Evolutionary conservation across 2,113 vertebrate species (phyloP).

Genomic region (Centrocercus urophasianus): DNA sequence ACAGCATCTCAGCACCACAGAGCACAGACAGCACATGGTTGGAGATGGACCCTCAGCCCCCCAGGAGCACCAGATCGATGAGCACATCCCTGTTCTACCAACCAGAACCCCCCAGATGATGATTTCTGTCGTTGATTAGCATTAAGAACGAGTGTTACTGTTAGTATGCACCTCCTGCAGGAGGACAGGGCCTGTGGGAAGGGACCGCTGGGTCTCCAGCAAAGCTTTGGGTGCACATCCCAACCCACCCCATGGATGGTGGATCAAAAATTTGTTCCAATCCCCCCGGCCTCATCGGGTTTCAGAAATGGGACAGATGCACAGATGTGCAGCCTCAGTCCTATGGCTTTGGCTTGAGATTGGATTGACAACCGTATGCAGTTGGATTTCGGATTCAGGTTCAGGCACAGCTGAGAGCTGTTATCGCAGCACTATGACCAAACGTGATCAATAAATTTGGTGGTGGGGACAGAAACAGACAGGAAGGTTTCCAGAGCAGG

Average conservation of each 20-base stretch:
- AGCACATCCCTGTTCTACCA: background rate
- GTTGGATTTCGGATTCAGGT: background rate
- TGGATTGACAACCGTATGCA: background rate
- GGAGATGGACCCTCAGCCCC: fast-evolving
- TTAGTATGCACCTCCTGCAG: no score
- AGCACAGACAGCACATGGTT: no score
- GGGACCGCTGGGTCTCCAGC: background rate
- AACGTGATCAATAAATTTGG: background rate
- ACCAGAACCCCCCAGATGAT: background rate
- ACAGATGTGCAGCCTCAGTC: background rate
- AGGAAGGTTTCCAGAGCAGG: background rate
- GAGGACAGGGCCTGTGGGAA: no score
- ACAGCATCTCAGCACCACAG: background rate
- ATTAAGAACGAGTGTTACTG: no score
- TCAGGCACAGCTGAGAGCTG: background rate
- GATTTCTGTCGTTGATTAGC: background rate
- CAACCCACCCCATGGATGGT: background rate
- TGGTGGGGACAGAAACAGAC: background rate
- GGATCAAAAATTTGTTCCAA: background rate
- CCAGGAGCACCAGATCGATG: fast-evolving
- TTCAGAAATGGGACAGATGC: background rate
- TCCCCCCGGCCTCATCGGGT: background rate
- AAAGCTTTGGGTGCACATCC: background rate
- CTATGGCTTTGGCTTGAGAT: background rate
- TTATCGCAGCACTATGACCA: background rate